Percentiles rank a stretch among this genome's conserved stretches.
Evolutionary conservation across 1,140 invertebrate genomes (phyloP).

Genomic region (Lordiphosa clarofinis): DNA sequence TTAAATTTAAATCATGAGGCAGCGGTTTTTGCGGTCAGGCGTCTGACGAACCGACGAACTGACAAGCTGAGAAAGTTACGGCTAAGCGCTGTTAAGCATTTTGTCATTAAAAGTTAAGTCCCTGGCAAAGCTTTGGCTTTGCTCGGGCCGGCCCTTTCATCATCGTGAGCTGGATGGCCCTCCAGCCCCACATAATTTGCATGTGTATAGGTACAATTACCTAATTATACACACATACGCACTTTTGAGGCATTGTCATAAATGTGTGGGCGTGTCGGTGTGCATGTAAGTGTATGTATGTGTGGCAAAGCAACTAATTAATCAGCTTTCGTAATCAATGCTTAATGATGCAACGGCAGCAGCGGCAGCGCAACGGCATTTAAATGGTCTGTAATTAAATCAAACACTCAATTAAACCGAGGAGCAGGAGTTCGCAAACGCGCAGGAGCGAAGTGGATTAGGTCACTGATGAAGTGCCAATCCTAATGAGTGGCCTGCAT

Average conservation of each 20-base stretch:
- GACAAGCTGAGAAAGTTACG: conserved; percentile 39
- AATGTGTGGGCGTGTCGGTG: conserved; percentile 4
- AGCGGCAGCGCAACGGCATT: conserved; percentile 46
- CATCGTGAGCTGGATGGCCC: conserved; percentile 1
- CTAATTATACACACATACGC: conserved; percentile 60
- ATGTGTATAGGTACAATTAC: conserved; percentile 44
- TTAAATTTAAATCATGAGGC: conserved; percentile 72
- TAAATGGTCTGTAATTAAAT: conserved; percentile 72
- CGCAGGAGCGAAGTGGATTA: conserved; percentile 24
- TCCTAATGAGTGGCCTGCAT: conserved; percentile 7
- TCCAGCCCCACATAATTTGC: conserved; percentile 29
- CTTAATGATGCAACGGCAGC: conserved; percentile 62
- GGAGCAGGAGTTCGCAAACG: not conserved
- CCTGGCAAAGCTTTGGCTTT: conserved; percentile 32
- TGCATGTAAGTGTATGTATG: conserved; percentile 6
- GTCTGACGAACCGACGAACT: conserved; percentile 11
- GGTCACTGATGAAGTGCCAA: conserved; percentile 51
- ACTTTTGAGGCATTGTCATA: conserved; percentile 48
- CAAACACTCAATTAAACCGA: conserved; percentile 70
- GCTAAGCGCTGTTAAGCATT: conserved; percentile 44
- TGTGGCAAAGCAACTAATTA: conserved; percentile 54
- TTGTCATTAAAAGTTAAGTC: conserved; percentile 63
- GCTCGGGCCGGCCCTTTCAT: not conserved
- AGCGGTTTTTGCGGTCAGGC: conserved; percentile 47
- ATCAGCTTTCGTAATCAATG: conserved; percentile 69